A percentile compares a stretch with the other conserved stretches of the same genome.
These are phyloP conservation scores for Hiodon alosoides DNA, from an alignment of 2,113 vertebrate genomes.

Conservation along the genomic window DNA sequence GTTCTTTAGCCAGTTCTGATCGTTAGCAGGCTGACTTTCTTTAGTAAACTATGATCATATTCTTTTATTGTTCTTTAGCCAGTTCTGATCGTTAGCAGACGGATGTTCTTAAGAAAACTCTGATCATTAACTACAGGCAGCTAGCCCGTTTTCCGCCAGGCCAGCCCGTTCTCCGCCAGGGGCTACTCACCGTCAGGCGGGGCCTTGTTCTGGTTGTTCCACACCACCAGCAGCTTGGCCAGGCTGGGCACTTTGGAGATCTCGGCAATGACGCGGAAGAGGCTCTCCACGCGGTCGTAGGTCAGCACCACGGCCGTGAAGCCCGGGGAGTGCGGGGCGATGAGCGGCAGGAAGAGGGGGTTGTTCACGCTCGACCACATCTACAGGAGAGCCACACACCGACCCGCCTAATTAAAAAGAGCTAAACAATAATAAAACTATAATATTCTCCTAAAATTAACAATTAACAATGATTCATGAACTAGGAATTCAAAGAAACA, in stretches of 20 bases:
- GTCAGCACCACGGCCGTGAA: slow-evolving; percentile 96
- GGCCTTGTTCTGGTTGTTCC: slow-evolving; percentile 98
- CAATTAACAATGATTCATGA: slow-evolving; percentile 24
- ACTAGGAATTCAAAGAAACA: slow-evolving; percentile 28
- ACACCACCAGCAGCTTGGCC: slow-evolving; percentile 90
- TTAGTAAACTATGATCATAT: too few relatives aligned
- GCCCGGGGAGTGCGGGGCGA: slow-evolving; percentile 88
- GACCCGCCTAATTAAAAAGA: slow-evolving; percentile 34
- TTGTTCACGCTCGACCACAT: slow-evolving; percentile 95
- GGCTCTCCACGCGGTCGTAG: slow-evolving; percentile 92
- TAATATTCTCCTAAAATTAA: slow-evolving; percentile 34
- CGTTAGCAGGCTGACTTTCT: too few relatives aligned
- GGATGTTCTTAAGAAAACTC: too few relatives aligned
- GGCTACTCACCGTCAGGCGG: slow-evolving; percentile 83
- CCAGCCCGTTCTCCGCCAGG: too few relatives aligned
- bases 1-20: too few relatives aligned
- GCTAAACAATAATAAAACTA: slow-evolving; percentile 6
- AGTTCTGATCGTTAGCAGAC: too few relatives aligned
- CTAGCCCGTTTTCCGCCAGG: too few relatives aligned
- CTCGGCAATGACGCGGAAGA: slow-evolving; percentile 95
- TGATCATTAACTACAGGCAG: too few relatives aligned
- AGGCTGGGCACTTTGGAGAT: slow-evolving; percentile 95
- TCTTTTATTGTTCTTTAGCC: too few relatives aligned
- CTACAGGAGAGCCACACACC: slow-evolving; percentile 46
- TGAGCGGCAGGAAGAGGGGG: slow-evolving; percentile 90